These are phyloP conservation scores for Pyrrhosoma nymphula DNA, from an alignment of 2,888 invertebrate genomes.

Conservation along the genomic window DNA sequence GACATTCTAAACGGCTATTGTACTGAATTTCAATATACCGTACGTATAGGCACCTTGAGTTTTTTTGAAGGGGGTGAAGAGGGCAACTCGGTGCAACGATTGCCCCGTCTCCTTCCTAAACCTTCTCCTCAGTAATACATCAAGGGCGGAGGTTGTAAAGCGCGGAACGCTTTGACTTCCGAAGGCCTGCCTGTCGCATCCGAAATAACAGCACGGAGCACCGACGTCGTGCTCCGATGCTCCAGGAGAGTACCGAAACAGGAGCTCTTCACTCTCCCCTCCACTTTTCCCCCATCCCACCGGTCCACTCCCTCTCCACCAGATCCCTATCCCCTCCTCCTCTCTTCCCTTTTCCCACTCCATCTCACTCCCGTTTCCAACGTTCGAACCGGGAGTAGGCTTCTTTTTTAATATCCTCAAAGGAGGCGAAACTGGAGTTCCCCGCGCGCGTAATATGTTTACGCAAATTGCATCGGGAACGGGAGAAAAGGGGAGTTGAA, in stretches of 20 bases:
- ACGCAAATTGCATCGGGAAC: conserved; percentile 31
- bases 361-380: neutral
- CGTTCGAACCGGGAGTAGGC: neutral
- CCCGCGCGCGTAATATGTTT: conserved; percentile 21
- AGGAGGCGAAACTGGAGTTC: conserved; percentile 32
- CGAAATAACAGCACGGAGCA: neutral
- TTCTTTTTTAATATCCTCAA: conserved; percentile 18
- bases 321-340: too few relatives aligned
- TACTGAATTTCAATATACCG: too few relatives aligned
- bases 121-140: neutral
- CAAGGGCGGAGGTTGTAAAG: neutral
- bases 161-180: neutral
- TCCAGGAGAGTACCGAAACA: neutral
- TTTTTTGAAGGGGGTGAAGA: too few relatives aligned
- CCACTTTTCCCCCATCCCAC: too few relatives aligned
- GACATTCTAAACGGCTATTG: too few relatives aligned
- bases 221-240: neutral
- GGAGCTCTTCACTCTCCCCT: neutral
- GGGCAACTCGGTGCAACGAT: too few relatives aligned
- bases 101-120: too few relatives aligned
- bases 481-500: neutral
- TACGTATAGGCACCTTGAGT: too few relatives aligned
- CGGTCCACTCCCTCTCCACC: too few relatives aligned
- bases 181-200: neutral
- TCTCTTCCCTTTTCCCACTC: neutral